phyloP scores from a whole-genome alignment of 2,113 vertebrate species.

The Cathartes aura region DNA sequence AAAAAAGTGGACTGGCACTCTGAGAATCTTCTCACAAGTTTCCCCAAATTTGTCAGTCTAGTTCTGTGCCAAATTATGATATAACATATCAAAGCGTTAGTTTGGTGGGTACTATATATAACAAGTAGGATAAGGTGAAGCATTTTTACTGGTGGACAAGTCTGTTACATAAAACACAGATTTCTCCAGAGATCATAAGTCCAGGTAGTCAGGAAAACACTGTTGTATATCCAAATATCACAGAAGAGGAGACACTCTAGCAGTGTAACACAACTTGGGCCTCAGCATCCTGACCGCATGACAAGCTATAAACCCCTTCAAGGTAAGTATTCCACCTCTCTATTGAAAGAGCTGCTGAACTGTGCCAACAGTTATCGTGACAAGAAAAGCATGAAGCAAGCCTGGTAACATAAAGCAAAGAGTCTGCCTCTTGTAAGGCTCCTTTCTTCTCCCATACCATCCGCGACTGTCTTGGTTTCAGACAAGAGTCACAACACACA shows the following conservation, averaged over 20 bases:
- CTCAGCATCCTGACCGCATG: neutral
- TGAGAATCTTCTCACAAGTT: conserved; percentile 46
- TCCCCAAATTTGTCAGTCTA: conserved; percentile 36
- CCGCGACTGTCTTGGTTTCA: neutral
- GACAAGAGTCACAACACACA: fast-evolving
- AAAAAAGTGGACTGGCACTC: conserved; percentile 55
- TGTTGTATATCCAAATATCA: neutral
- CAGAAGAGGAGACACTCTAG: neutral
- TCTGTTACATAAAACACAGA: conserved; percentile 21
- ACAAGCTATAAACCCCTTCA: neutral
- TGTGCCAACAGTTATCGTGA: neutral
- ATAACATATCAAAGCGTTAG: conserved; percentile 5
- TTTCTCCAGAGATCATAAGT: neutral
- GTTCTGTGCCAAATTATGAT: conserved; percentile 26
- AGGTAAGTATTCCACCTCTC: neutral
- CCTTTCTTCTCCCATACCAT: neutral
- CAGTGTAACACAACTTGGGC: neutral
- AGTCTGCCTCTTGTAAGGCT: neutral
- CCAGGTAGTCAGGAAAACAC: neutral
- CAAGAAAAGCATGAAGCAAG: neutral
- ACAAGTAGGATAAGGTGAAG: conserved; percentile 18
- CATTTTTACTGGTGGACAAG: neutral
- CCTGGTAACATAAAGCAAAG: neutral
- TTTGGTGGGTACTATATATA: conserved; percentile 22
- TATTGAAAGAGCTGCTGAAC: neutral